Percentiles rank a stretch among this genome's conserved stretches.
Evolutionary conservation across 1,140 invertebrate species (phyloP).

Genomic region (Leptopilina clavipes): DNA sequence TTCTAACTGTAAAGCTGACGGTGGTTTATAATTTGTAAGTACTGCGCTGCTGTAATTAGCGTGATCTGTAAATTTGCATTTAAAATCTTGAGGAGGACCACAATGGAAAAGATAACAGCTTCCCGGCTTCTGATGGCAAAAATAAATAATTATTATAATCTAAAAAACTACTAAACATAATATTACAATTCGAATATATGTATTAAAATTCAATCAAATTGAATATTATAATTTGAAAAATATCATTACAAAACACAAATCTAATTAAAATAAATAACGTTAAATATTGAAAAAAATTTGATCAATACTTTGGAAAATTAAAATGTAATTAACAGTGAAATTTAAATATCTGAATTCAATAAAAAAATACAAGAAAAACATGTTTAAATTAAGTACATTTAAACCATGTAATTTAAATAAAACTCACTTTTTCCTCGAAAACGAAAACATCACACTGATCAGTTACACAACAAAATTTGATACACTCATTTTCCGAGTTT

Average conservation of each 20-base stretch:
- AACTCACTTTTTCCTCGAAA: conserved; percentile 90
- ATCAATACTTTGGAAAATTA: too few relatives aligned
- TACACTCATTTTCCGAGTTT: conserved; percentile 85
- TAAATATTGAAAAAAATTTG: too few relatives aligned
- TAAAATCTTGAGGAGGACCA: conserved; percentile 90
- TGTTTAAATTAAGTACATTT: too few relatives aligned
- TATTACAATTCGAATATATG: too few relatives aligned
- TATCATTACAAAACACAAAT: too few relatives aligned
- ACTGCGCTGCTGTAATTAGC: conserved; percentile 92
- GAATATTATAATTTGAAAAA: too few relatives aligned
- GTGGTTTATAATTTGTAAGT: conserved; percentile 77
- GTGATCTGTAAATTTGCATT: conserved; percentile 93
- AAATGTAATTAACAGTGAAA: too few relatives aligned
- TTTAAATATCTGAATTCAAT: not conserved
- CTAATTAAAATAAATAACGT: too few relatives aligned
- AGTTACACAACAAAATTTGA: conserved; percentile 90
- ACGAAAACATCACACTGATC: conserved; percentile 92
- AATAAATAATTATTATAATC: conserved; percentile 21
- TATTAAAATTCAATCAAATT: not conserved
- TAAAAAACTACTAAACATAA: too few relatives aligned
- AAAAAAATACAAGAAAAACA: not conserved
- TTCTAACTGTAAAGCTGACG: conserved; percentile 79
- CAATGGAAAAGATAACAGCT: conserved; percentile 96
- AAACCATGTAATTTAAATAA: too few relatives aligned
- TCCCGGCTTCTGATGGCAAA: conserved; percentile 86